Conservation (phyloP, 64 coral and sea anemone species). For the Dendrophyllia cribrosa region DNA sequence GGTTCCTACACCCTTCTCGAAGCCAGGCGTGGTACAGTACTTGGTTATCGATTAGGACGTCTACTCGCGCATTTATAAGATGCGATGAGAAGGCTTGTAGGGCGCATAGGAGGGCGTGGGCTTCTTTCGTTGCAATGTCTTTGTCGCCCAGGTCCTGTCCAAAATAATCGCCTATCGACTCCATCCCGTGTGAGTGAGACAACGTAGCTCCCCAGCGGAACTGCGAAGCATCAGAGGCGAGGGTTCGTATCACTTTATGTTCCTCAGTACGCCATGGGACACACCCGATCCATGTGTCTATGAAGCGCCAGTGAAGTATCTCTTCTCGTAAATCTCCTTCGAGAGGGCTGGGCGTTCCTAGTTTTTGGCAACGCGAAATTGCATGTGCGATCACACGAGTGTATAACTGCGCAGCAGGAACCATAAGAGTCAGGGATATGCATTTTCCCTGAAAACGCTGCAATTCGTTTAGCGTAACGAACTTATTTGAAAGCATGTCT, state of each 20-base stretch:
- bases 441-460: conserved; percentile 19
- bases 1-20: not conserved
- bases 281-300: not conserved
- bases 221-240: conserved; percentile 21
- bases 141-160: not conserved
- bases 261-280: conserved; percentile 21
- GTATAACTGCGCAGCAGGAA: conserved; percentile 54
- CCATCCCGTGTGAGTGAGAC: not conserved
- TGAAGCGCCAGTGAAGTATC: conserved; percentile 21
- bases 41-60: conserved; percentile 16
- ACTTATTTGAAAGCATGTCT: not conserved
- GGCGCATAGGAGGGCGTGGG: not conserved
- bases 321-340: conserved; percentile 8
- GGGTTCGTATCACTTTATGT: not conserved
- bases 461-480: not conserved
- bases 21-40: not conserved
- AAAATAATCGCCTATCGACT: not conserved
- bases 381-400: not conserved
- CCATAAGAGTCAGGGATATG: not conserved
- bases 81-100: not conserved
- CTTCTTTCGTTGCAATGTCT: not conserved
- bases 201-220: conserved; percentile 20
- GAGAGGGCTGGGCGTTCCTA: not conserved
- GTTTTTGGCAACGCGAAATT: not conserved
- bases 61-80: not conserved